Evolutionary conservation across 2,888 invertebrate genomes (phyloP), one percentile per base, ranked within the genome.

Genomic region (Cyrtodaria siliqua): DNA sequence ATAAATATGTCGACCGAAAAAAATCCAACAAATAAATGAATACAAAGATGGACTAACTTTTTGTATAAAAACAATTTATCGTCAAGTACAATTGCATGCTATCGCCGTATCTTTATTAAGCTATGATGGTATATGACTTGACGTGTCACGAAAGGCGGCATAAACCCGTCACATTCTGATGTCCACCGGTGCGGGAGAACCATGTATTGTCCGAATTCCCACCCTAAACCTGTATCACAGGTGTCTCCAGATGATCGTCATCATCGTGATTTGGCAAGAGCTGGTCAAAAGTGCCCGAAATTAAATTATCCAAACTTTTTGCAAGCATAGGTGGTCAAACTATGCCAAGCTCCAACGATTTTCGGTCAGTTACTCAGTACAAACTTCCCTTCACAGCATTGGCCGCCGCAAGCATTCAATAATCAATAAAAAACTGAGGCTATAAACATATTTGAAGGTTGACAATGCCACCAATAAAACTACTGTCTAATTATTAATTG

Each of bases 401-500:
- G 47, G 55, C 56, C 67, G 33, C 49, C 63, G 52, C 61, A 44
- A 55, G 70, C 42, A 56, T 50, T 49, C 63, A 44, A 29, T 57
- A 52, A 69, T 75, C 53, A 70, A 75, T 80, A 66, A 72, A 68
- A 72, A 63, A 63, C 69, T 9, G 23, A 26, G 72, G 75, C 76
- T 69, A 61, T 80, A 80, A 80, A 80, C 72, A 42, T 53, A 76
- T 69, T 71, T 75, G 69, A 52, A 62, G 72, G 55, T 66, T 78
- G 69, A 78, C 78, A 78, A 78, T 72, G 64, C 47, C 47, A 60
- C 42, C 27, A 64, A 69, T 64, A 72, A 78, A 78, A 71, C 72
- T 55, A 64, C 64, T 72, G 72, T 61, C 78, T 72, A 78, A 78
- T 78, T 78, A 78, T 78, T 72, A 78, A 73, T 72, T 64, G 72